These are phyloP conservation scores for Pectinophora gossypiella DNA, from an alignment of 1,140 invertebrate species.

Conservation along the genomic window DNA sequence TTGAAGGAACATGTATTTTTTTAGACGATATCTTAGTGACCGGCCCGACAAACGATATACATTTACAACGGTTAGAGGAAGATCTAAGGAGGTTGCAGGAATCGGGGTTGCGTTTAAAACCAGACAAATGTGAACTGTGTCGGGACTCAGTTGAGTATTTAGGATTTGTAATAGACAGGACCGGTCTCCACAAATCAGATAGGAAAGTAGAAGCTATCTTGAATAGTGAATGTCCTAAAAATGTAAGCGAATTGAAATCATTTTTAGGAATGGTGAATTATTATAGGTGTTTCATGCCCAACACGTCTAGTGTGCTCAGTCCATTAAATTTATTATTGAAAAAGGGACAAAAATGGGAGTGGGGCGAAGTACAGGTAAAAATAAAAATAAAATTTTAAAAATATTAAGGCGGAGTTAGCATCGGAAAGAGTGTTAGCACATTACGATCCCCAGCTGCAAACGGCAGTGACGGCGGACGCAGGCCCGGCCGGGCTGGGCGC, in stretches of 20 bases:
- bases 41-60: constrained; percentile 16
- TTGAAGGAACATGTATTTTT: too few relatives aligned
- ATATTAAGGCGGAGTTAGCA: background rate
- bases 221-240: constrained; percentile 31
- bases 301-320: constrained; percentile 25
- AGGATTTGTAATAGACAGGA: constrained; percentile 34
- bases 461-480: too few relatives aligned
- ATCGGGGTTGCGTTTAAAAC: constrained; percentile 31
- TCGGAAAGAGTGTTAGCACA: too few relatives aligned
- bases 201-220: constrained; percentile 34
- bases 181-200: too few relatives aligned
- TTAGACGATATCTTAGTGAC: constrained; percentile 42
- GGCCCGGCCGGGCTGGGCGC: too few relatives aligned
- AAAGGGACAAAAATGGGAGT: constrained; percentile 1
- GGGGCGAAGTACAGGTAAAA: background rate
- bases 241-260: constrained; percentile 37
- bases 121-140: constrained; percentile 43
- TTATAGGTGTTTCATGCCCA: too few relatives aligned
- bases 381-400: background rate
- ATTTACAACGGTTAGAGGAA: constrained; percentile 26
- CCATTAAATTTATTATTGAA: constrained; percentile 18
- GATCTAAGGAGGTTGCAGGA: constrained; percentile 25
- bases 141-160: constrained; percentile 33
- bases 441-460: too few relatives aligned
- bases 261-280: constrained; percentile 67